Conservation (phyloP, 2,888 invertebrate species). For the Diarsia dahlii region DNA sequence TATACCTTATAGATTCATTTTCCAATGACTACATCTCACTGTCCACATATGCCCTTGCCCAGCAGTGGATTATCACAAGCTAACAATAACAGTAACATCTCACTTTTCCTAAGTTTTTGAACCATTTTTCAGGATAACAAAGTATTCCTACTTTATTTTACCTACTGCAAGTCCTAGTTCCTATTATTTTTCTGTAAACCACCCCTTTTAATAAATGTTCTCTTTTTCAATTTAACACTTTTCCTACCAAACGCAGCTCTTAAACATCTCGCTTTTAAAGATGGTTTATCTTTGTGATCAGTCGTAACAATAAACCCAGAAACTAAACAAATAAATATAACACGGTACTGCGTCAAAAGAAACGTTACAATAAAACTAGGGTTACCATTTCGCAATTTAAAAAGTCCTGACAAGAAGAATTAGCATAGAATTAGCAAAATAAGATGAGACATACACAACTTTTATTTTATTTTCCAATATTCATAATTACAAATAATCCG, state of each 20-base stretch:
- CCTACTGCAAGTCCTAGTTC: not conserved
- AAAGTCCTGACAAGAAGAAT: not conserved
- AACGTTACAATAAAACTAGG: conserved; percentile 25
- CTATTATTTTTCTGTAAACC: not conserved
- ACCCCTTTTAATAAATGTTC: not conserved
- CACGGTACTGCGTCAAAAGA: conserved; percentile 36
- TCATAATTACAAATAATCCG: not conserved
- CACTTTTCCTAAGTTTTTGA: not conserved
- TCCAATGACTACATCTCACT: not conserved
- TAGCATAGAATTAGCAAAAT: too few relatives aligned
- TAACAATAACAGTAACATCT: not conserved
- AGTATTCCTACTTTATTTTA: not conserved
- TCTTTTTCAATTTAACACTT: not conserved
- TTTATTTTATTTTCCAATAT: too few relatives aligned
- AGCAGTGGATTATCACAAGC: too few relatives aligned
- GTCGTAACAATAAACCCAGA: conserved; percentile 49
- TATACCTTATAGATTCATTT: not conserved
- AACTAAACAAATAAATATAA: conserved; percentile 46
- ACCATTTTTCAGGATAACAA: not conserved
- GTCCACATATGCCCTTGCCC: too few relatives aligned
- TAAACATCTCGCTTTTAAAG: not conserved
- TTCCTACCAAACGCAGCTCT: not conserved
- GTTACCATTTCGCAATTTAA: not conserved
- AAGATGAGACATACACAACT: too few relatives aligned
- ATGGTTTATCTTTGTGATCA: conserved; percentile 20